phyloP scores from a whole-genome alignment of 2,888 invertebrate species.

The Formica aserva region DNA sequence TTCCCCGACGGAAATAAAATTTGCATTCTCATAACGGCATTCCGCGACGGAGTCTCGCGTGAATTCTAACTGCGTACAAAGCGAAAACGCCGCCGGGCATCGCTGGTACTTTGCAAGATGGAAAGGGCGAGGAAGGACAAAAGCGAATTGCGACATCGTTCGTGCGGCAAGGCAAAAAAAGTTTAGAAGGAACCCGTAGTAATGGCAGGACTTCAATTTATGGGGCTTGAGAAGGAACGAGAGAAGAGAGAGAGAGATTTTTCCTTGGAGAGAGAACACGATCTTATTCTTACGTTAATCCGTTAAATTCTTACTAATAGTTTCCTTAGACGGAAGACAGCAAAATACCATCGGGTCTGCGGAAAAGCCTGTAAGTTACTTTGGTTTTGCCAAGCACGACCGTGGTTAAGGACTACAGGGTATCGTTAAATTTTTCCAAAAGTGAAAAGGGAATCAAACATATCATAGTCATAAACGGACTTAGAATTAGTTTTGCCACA shows the following conservation, averaged over 20 bases:
- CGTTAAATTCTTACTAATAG: slow-evolving; percentile 49
- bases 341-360: slow-evolving; percentile 28
- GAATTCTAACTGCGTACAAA: slow-evolving; percentile 56
- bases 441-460: not conserved
- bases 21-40: slow-evolving; percentile 55
- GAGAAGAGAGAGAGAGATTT: slow-evolving; percentile 20
- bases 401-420: slow-evolving; percentile 22
- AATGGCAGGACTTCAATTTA: slow-evolving; percentile 46
- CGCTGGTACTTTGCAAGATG: slow-evolving; percentile 47
- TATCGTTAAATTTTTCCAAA: slow-evolving; percentile 40
- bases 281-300: slow-evolving; percentile 45
- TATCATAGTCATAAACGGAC: not conserved
- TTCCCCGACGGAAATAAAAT: slow-evolving; percentile 53
- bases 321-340: slow-evolving; percentile 29
- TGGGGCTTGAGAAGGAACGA: not conserved
- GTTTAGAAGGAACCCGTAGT: slow-evolving; percentile 29
- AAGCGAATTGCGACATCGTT: slow-evolving; percentile 51
- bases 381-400: slow-evolving; percentile 12
- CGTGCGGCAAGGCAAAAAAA: slow-evolving; percentile 47
- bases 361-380: slow-evolving; percentile 25
- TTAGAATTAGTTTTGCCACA: not conserved
- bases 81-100: slow-evolving; percentile 53
- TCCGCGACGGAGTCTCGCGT: slow-evolving; percentile 48
- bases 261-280: slow-evolving; percentile 10
- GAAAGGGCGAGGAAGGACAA: slow-evolving; percentile 51